A percentile compares a stretch with the other conserved stretches of the same genome.
phyloP scores from a whole-genome alignment of 1,140 invertebrate species.

The Cydia splendana region DNA sequence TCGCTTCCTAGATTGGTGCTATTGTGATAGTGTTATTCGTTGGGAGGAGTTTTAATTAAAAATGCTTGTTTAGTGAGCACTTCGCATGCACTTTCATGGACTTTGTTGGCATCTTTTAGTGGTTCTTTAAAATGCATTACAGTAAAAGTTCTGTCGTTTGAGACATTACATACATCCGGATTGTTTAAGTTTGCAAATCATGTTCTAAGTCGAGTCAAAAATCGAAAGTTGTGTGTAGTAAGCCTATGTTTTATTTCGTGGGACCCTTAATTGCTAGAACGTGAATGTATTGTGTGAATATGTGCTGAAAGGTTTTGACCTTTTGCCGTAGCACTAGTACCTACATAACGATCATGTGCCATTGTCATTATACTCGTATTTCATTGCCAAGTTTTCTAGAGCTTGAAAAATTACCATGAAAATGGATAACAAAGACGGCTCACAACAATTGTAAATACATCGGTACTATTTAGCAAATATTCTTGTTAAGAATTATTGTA shows the following conservation, averaged over 20 bases:
- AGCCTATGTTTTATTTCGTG: too few species aligned
- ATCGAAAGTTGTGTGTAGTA: too few species aligned
- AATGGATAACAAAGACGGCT: neutral
- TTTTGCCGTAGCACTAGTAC: too few species aligned
- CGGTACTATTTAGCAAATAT: neutral
- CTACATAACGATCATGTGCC: too few species aligned
- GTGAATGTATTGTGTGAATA: too few species aligned
- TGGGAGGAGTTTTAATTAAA: conserved; percentile 74
- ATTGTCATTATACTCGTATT: too few species aligned
- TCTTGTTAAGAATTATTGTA: conserved; percentile 51
- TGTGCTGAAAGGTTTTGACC: too few species aligned
- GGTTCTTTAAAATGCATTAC: neutral
- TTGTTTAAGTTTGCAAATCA: neutral
- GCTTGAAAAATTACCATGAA: neutral
- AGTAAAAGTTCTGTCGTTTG: neutral
- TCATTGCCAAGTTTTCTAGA: too few species aligned
- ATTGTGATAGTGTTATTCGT: conserved; percentile 75
- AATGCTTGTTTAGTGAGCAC: conserved; percentile 62
- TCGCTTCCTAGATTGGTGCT: conserved; percentile 78
- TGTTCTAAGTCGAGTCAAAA: too few species aligned
- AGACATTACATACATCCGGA: neutral
- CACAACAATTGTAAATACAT: neutral
- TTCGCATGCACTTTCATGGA: conserved; percentile 3
- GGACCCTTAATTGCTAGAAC: too few species aligned
- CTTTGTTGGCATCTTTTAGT: neutral